Percentiles rank a stretch among this genome's conserved stretches.
Conservation (phyloP, 2,797 vertebrate genomes). For the Atherinosoma microstoma region DNA sequence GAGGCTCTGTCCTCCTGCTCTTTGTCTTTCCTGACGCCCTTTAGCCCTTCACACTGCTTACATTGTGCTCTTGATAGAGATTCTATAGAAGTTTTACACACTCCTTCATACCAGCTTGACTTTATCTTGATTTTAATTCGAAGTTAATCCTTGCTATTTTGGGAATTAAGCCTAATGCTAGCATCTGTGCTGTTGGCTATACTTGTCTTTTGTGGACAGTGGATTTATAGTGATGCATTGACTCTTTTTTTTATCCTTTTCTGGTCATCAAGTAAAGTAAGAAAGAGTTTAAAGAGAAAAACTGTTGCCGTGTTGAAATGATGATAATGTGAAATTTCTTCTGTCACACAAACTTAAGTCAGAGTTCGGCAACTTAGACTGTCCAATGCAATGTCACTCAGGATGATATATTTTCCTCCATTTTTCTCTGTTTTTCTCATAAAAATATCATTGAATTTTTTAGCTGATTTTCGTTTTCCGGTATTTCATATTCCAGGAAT, state of each 20-base stretch:
- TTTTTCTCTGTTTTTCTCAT: not conserved
- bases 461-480: not conserved
- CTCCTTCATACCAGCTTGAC: constrained; percentile 69
- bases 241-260: constrained; percentile 49
- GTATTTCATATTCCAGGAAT: not conserved
- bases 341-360: constrained; percentile 29
- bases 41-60: constrained; percentile 54
- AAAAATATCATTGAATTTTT: not conserved
- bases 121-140: constrained; percentile 78
- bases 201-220: constrained; percentile 52
- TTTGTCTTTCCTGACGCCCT: constrained; percentile 66
- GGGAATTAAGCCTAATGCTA: constrained; percentile 75
- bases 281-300: constrained; percentile 21
- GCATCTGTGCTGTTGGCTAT: constrained; percentile 73
- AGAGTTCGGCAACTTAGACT: constrained; percentile 14
- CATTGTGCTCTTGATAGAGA: constrained; percentile 55
- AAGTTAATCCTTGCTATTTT: constrained; percentile 80
- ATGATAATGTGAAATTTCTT: constrained; percentile 20
- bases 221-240: constrained; percentile 56
- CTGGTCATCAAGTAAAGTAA: constrained; percentile 18
- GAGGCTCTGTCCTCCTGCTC: constrained; percentile 61
- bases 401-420: constrained; percentile 9
- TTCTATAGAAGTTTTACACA: constrained; percentile 67
- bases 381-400: constrained; percentile 15
- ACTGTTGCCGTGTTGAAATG: not conserved